Evolutionary conservation across 2,797 vertebrate genomes (phyloP), one percentile per base, ranked within the genome.

Genomic region (Phyllotis vaccarum): DNA sequence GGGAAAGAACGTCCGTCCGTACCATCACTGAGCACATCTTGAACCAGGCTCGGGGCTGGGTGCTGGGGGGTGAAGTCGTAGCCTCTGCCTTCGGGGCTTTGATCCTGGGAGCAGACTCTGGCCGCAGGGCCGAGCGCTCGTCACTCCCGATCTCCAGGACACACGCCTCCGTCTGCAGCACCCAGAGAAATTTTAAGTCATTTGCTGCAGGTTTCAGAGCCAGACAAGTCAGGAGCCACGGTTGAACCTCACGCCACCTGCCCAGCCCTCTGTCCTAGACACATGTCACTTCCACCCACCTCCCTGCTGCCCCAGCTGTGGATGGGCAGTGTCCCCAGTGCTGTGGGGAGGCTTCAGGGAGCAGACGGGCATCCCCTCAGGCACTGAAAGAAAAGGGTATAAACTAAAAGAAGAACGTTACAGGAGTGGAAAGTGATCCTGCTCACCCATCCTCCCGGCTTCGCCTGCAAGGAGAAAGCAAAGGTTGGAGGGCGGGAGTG

Each of bases 401-500:
- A 96, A 95, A 97, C 96, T 96, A 37, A 97, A 97, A 98, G 91
- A 93, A 97, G 96, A 89, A 93, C 75, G 95, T 98, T 97, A 97
- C 27, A 49, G 78, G 94, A 96, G 95, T 93, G 85, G 86, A 5
- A 21, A 93, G 93, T 5, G 74, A 52, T 95, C 90, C 94, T 31
- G 78, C 43, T 62, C 94, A 70, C 86, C 49, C 40, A 24, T 78
- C 46, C 1, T 86, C 87, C 72, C 17, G 12, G 62, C 29, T 37
- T 94, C 93, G 97, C 97, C 98, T 98, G 98, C 75, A 80, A 98
- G 98, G 96, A 98, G 97, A 98, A 98, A 98, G 66, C 97, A 97
- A 92, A 98, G 93, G 94, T 76, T 79, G 94, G 68, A 81, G 52
- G 81, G 8, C 27, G 12, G 86, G 60, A 62, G 22, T 31, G 31